Conservation (phyloP, 2,888 invertebrate species). For the Lypha dubia region DNA sequence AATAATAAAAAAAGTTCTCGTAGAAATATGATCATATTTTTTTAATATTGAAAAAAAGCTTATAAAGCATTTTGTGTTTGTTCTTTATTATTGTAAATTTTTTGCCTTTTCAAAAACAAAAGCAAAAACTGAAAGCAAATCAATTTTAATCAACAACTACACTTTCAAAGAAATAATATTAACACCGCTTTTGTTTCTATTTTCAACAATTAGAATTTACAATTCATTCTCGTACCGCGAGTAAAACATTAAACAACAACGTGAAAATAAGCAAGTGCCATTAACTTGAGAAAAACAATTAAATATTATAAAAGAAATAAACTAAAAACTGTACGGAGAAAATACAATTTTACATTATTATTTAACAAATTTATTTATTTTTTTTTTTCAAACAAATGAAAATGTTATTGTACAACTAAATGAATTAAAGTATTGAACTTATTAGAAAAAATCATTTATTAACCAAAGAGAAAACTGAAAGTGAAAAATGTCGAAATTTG, state of each 20-base stretch:
- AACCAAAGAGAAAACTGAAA: conserved; percentile 9
- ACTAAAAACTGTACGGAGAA: background rate
- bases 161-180: conserved; percentile 33
- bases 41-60: conserved; percentile 24
- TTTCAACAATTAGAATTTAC: conserved; percentile 49
- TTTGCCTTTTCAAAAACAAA: conserved; percentile 22
- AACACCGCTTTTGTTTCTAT: conserved; percentile 50
- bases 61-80: conserved; percentile 61
- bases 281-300: conserved; percentile 10
- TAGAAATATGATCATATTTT: conserved; percentile 50
- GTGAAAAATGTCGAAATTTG: conserved; percentile 77
- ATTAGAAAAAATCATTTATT: conserved; percentile 5
- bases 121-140: conserved; percentile 32
- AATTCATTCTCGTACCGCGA: conserved; percentile 57
- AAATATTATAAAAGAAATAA: background rate
- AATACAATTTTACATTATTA: conserved; percentile 24
- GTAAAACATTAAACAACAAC: conserved; percentile 61
- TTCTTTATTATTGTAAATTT: conserved; percentile 58
- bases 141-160: conserved; percentile 34
- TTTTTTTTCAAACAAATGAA: conserved; percentile 12
- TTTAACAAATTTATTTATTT: conserved; percentile 16
- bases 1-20: conserved; percentile 32
- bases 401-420: conserved; percentile 12
- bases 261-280: conserved; percentile 45
- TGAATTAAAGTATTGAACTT: background rate